phyloP scores from a whole-genome alignment of 30 jellyfish, hydroid and myxozoan genomes.

The Hydractinia echinata region DNA sequence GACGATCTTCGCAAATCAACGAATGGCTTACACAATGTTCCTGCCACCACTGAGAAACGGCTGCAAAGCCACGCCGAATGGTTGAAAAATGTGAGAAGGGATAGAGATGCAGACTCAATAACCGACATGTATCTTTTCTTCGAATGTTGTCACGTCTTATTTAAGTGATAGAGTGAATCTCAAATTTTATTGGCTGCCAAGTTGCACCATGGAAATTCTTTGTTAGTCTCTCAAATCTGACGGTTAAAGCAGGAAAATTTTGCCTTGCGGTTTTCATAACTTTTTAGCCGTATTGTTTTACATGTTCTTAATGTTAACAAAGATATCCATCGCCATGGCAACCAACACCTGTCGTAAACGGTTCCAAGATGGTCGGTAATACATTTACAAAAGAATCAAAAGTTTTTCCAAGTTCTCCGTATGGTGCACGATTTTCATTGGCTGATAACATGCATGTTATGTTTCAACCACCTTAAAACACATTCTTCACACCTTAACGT shows the following conservation, averaged over 20 bases:
- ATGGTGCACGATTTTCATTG: background rate
- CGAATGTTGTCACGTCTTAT: no score
- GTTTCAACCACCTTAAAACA: background rate
- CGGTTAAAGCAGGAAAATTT: no score
- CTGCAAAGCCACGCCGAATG: slow-evolving; percentile 27
- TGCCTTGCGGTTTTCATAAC: no score
- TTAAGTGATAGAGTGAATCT: no score
- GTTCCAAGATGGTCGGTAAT: no score
- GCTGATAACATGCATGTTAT: background rate
- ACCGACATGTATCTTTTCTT: no score
- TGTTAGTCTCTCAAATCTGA: no score
- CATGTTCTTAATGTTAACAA: background rate
- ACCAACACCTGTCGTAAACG: background rate
- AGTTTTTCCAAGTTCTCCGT: background rate
- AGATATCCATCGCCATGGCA: slow-evolving; percentile 11
- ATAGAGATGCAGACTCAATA: background rate
- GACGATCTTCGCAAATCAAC: slow-evolving; percentile 9
- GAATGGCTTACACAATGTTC: background rate
- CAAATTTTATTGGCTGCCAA: no score
- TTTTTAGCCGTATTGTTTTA: background rate
- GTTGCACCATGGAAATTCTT: no score
- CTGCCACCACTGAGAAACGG: slow-evolving; percentile 7
- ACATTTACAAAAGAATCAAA: background rate
- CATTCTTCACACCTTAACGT: background rate
- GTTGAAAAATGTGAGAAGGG: slow-evolving; percentile 26